Evolutionary conservation across 2,888 invertebrate genomes (phyloP), one percentile per base, ranked within the genome.

Genomic region (Drosophila colorata): DNA sequence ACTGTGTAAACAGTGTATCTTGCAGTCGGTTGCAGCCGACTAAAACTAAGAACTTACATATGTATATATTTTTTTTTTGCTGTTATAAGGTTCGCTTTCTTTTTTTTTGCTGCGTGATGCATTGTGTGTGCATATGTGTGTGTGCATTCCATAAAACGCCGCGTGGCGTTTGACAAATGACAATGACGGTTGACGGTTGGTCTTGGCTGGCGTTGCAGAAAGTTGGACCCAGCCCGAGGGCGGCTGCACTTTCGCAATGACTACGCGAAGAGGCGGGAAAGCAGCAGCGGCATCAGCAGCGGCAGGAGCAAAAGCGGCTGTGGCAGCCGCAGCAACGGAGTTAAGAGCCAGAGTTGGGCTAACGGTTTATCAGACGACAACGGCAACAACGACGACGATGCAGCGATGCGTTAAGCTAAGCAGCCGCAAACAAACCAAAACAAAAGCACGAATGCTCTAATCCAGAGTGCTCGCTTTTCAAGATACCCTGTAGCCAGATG

Each of bases 81-180:
- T 64, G 58, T 35, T 66, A 48, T 64, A 68, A 31, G 59, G 74
- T 73, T 73, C 44, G 58, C 51, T 74, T 47, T 59, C 44, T 60
- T 59, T 60, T 57, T 33, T 41, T 14, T 37, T 65, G 58, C 55
- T 37, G 55, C 46, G 33, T 33, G 33, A 33, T 55, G 53, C 56
- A 51, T 69, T 63, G 63, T 58, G 52, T 46, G 40, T 59, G 40
- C 31, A 40, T 55, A n/a, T 51, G 28, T 61, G 5, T 37, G 14
- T 71, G 72, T 72, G 56, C 77, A 74, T 74, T 74, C 74, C 74
- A 74, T 71, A 72, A 77, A 67, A 74, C 56, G 65, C 74, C 69
- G 76, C 74, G 58, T 78, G 77, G 77, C 79, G 67, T 79, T 76
- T 76, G 76, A 76, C 76, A 76, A 76, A 76, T 76, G 78, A 76